Evolutionary conservation across 2,888 invertebrate genomes (phyloP).

Genomic region (Eupithecia pulchellata): DNA sequence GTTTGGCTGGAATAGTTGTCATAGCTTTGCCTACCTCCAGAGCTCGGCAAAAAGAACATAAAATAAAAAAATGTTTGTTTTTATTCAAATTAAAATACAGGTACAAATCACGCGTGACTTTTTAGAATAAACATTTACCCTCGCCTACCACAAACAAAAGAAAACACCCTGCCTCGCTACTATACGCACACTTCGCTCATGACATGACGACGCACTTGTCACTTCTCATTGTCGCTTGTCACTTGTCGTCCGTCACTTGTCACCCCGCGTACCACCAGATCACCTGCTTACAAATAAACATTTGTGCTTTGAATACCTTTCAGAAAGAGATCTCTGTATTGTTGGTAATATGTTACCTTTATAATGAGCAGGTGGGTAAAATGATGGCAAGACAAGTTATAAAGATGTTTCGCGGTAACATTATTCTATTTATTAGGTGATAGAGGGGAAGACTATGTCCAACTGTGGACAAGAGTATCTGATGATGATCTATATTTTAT

Average conservation of each 20-base stretch:
- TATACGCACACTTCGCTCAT: slow-evolving; percentile 21
- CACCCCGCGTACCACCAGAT: slow-evolving; percentile 41
- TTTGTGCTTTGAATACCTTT: slow-evolving; percentile 27
- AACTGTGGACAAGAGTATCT: background rate
- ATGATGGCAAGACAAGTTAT: too few species aligned
- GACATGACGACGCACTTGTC: slow-evolving; percentile 42
- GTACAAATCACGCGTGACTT: slow-evolving; percentile 3
- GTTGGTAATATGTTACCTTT: background rate
- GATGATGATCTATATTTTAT: background rate
- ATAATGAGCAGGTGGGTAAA: background rate
- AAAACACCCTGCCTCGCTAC: slow-evolving; percentile 13
- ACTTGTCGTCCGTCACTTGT: slow-evolving; percentile 23
- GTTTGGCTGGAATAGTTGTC: background rate
- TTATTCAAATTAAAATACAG: background rate
- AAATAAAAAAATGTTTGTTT: slow-evolving; percentile 2
- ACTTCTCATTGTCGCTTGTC: slow-evolving; percentile 42
- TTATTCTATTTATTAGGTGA: background rate
- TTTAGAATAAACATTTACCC: slow-evolving; percentile 13
- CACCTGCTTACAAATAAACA: slow-evolving; percentile 37
- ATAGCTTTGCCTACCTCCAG: background rate
- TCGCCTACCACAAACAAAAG: slow-evolving; percentile 15
- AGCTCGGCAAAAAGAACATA: background rate
- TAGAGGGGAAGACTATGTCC: background rate
- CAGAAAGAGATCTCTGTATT: slow-evolving; percentile 7
- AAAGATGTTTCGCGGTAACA: background rate